Evolutionary conservation across 2,797 vertebrate species (phyloP), one percentile per base, ranked within the genome.

Genomic region (Alectoris magna): DNA sequence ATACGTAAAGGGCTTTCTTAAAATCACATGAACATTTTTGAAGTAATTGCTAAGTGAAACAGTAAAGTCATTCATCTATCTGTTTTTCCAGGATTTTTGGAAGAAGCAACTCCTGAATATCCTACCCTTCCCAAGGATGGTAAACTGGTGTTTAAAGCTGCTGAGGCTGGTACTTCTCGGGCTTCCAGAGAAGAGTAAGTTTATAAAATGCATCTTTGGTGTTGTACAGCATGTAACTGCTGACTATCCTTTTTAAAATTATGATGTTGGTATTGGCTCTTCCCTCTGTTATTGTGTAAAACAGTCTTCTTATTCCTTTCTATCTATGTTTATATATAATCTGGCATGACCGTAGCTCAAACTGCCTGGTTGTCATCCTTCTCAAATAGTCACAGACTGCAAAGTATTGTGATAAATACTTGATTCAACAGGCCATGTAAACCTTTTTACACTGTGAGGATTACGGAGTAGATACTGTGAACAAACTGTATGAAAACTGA

Each of bases 91-190:
- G 97, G 68, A 55, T 64, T 72, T 60, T 62, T 84, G 64, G 98
- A 98, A 96, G 98, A 94, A 26, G 12, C 71, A 67, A 89, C 78
- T 64, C 36, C 97, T 48, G 97, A 98, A 72, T 95, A 17, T 56
- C 94, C 95, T 88, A 85, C 97, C 76, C 97, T 98, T 96, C 96
- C 93, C 7, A 74, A 95, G 9, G 97, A 97, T 51, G 59, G 86
- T 48, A 90, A 97, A 39, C 84, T 86, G 26, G 85, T 96, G 5
- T 96, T 88, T 43, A 74, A 96, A 75, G 83, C 90, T 88, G 53
- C 36, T 84, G 94, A 93, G 70, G 31, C 76, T 83, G 71, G 84
- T 79, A 3, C 66, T 55, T 72, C 23, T 78, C 53, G 39, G 38
- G 46, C 94, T 59, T 80, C 81, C 38, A 36, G 14, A 43, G 93